Conservation (phyloP, 2,888 invertebrate species). For the Hartigia nigra region DNA sequence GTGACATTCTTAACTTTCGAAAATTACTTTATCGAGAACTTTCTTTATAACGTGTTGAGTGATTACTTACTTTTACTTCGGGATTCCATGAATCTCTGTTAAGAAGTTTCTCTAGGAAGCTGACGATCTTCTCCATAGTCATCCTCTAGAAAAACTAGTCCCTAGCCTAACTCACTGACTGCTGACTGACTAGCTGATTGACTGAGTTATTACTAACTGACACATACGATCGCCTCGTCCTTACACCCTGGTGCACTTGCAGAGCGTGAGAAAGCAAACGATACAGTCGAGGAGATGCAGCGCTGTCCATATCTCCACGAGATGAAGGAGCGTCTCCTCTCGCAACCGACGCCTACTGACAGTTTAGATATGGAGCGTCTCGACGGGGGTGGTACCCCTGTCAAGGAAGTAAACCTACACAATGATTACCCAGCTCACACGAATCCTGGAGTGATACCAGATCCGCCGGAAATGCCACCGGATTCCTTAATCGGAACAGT, state of each 20-base stretch:
- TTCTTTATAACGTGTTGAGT: background rate
- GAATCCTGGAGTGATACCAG: slow-evolving; percentile 65
- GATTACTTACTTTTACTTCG: background rate
- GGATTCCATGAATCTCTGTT: background rate
- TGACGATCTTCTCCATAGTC: background rate
- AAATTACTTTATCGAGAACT: background rate
- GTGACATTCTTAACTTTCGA: background rate
- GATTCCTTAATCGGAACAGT: slow-evolving; percentile 86
- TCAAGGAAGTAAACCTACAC: slow-evolving; percentile 65
- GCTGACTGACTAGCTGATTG: background rate
- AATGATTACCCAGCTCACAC: slow-evolving; percentile 65
- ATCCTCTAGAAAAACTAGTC: background rate
- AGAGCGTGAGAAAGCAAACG: background rate
- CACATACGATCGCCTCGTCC: background rate
- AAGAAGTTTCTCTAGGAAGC: background rate
- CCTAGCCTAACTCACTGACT: background rate
- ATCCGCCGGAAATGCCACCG: slow-evolving; percentile 66
- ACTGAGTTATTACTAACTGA: background rate
- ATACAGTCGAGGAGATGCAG: slow-evolving; percentile 74
- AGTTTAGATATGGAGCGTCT: slow-evolving; percentile 74
- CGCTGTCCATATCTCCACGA: slow-evolving; percentile 93
- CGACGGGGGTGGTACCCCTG: slow-evolving; percentile 67
- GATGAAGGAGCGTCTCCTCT: slow-evolving; percentile 91
- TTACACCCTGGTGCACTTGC: background rate
- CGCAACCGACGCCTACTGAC: slow-evolving; percentile 75